Conservation (phyloP, 2,888 invertebrate species). For the Trichopoda pennipes region DNA sequence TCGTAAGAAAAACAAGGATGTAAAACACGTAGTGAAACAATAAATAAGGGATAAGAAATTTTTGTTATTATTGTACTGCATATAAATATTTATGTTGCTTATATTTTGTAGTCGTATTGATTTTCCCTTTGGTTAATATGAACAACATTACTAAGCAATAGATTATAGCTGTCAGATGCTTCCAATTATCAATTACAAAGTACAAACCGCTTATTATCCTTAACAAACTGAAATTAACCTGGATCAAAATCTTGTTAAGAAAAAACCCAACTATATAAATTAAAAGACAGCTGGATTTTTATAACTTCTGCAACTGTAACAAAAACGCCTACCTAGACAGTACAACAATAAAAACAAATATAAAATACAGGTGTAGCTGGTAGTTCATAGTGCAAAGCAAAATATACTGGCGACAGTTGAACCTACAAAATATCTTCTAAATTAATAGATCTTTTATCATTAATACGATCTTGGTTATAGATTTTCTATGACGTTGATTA, state of each 20-base stretch:
- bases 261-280: constrained; percentile 18
- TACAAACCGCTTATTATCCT: constrained; percentile 56
- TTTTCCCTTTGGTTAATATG: constrained; percentile 2
- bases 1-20: background rate
- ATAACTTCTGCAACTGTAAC: constrained; percentile 61
- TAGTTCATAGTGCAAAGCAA: background rate
- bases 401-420: constrained; percentile 10
- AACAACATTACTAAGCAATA: constrained; percentile 18
- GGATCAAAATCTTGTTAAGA: constrained; percentile 61
- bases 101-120: background rate
- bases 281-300: constrained; percentile 59
- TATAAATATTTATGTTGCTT: background rate
- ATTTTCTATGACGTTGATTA: constrained; percentile 14
- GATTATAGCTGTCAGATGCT: constrained; percentile 45
- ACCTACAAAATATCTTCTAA: constrained; percentile 34
- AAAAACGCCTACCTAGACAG: constrained; percentile 41
- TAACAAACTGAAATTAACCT: constrained; percentile 43
- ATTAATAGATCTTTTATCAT: constrained; percentile 47
- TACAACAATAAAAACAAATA: background rate
- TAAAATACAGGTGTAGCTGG: constrained; percentile 43
- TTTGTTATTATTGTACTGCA: constrained; percentile 3
- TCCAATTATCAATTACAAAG: constrained; percentile 55
- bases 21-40: background rate
- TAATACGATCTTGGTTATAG: constrained; percentile 2
- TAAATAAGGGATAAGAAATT: constrained; percentile 18